phyloP scores from a whole-genome alignment of 2,113 vertebrate genomes.

The Xyliphius kryptos region DNA sequence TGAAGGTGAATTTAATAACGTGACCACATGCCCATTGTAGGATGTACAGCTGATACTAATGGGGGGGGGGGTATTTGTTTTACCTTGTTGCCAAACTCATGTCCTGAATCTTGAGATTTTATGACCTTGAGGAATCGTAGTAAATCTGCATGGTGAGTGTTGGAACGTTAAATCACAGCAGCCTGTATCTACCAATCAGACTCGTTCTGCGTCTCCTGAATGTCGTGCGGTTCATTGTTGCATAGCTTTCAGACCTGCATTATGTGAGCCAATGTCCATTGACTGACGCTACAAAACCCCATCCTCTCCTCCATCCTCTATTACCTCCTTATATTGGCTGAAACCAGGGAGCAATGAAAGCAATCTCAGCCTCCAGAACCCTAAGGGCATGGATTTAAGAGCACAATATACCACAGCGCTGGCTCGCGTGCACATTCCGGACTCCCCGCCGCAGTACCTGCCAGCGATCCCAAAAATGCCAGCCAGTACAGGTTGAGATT shows the following conservation, averaged over 20 bases:
- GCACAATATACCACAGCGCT: conserved; percentile 23
- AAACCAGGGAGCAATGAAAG: conserved; percentile 32
- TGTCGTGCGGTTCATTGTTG: background rate
- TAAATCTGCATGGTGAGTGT: too few relatives aligned
- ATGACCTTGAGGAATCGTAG: too few relatives aligned
- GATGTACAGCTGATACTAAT: too few relatives aligned
- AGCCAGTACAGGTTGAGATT: background rate
- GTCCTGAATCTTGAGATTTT: too few relatives aligned
- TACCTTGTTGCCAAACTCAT: too few relatives aligned
- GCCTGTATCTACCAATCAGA: too few relatives aligned
- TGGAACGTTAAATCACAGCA: too few relatives aligned
- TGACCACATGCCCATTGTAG: too few relatives aligned
- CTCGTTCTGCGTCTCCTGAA: background rate
- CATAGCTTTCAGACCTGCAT: conserved; percentile 19
- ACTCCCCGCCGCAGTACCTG: conserved; percentile 22
- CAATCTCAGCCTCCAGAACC: conserved; percentile 26
- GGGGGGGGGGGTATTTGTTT: too few relatives aligned
- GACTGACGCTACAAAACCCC: conserved; percentile 17
- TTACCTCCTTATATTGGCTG: conserved; percentile 34
- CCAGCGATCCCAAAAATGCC: conserved; percentile 25
- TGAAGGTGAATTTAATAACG: too few relatives aligned
- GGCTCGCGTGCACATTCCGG: conserved; percentile 22
- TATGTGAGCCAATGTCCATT: conserved; percentile 13
- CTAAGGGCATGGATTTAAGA: conserved; percentile 28
- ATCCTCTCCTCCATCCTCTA: conserved; percentile 27